These are phyloP conservation scores for Girardinus metallicus DNA, from an alignment of 2,797 vertebrate genomes.

Conservation along the genomic window DNA sequence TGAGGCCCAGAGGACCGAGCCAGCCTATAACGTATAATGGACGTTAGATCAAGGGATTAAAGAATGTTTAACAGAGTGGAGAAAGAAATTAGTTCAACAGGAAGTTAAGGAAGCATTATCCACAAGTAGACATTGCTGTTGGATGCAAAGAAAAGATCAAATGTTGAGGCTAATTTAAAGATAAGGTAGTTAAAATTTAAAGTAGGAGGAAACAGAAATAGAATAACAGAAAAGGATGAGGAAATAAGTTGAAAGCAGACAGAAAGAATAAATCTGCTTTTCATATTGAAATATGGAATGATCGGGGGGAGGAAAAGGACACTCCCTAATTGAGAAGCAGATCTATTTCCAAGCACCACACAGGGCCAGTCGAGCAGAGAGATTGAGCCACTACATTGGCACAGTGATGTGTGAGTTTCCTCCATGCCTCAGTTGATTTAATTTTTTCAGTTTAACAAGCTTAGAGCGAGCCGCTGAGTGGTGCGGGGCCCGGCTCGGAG, in stretches of 20 bases:
- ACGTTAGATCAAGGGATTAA: neutral
- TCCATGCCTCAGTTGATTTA: slow-evolving; percentile 62
- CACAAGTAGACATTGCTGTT: slow-evolving; percentile 22
- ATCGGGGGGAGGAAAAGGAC: neutral
- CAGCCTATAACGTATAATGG: neutral
- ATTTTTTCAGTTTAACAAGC: slow-evolving; percentile 76
- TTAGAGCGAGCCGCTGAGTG: slow-evolving; percentile 62
- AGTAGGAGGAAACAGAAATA: neutral
- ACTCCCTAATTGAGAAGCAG: slow-evolving; percentile 24
- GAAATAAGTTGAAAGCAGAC: slow-evolving; percentile 33
- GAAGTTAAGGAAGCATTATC: slow-evolving; percentile 38
- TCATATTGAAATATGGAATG: slow-evolving; percentile 47
- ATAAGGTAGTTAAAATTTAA: neutral
- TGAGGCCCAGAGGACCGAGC: neutral
- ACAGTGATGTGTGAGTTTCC: slow-evolving; percentile 66
- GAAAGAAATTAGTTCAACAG: neutral
- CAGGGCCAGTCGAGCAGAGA: slow-evolving; percentile 32
- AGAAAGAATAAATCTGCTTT: slow-evolving; percentile 47
- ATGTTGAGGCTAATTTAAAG: slow-evolving; percentile 34
- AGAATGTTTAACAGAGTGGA: neutral
- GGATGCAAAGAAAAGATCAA: slow-evolving; percentile 40
- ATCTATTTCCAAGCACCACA: slow-evolving; percentile 43
- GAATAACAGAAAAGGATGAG: neutral
- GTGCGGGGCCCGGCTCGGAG: slow-evolving; percentile 18
- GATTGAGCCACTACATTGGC: slow-evolving; percentile 41